A percentile compares a stretch with the other conserved stretches of the same genome.
These are phyloP conservation scores for Dipodomys spectabilis DNA, from an alignment of 2,113 vertebrate genomes.

Conservation along the genomic window DNA sequence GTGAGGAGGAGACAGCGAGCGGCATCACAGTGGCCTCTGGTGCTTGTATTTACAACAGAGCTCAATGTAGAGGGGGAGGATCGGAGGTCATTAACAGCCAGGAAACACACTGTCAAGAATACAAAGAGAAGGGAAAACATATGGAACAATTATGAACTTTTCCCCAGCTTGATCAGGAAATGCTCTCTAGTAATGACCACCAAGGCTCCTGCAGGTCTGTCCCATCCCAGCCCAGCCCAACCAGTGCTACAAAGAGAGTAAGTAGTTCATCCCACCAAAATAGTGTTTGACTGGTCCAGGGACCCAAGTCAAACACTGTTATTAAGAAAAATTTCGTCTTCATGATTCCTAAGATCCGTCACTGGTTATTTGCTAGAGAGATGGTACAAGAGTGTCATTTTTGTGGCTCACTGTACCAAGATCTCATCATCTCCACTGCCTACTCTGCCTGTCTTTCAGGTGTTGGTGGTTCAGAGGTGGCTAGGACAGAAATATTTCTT, in stretches of 20 bases:
- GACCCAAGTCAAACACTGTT: background rate
- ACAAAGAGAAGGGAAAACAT: slow-evolving; percentile 65
- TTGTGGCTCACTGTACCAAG: background rate
- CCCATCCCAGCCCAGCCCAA: background rate
- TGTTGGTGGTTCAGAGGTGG: background rate
- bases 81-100: slow-evolving; percentile 87
- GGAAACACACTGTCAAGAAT: slow-evolving; percentile 86
- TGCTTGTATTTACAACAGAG: slow-evolving; percentile 88
- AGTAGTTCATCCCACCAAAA: background rate
- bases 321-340: slow-evolving; percentile 34
- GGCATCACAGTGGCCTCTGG: slow-evolving; percentile 89
- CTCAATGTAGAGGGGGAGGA: slow-evolving; percentile 77
- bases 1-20: slow-evolving; percentile 84
- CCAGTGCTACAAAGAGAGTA: background rate
- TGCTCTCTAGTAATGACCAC: background rate
- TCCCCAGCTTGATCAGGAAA: background rate
- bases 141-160: background rate
- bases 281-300: background rate
- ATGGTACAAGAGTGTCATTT: background rate
- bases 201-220: background rate
- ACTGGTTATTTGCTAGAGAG: background rate
- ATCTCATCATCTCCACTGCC: background rate
- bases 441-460: background rate
- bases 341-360: background rate
- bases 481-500: slow-evolving; percentile 7